Base-by-base conservation (phyloP, 2,888 invertebrate species). In the Pseudoips prasinana region DNA sequence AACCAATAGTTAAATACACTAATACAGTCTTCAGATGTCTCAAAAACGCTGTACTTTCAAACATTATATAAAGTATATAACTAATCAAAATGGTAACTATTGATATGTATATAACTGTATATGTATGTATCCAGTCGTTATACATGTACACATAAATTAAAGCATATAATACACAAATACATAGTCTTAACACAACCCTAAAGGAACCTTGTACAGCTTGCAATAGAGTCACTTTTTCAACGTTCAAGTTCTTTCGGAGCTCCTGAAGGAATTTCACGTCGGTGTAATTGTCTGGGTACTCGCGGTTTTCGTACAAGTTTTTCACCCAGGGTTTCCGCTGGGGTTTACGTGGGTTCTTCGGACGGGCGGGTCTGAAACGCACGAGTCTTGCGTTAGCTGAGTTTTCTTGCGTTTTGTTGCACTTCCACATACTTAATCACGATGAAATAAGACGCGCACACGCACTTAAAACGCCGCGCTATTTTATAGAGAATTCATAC, bases 211-310 rank as follows among this genome's bases (percentile, higher is more conserved):
- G 67, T 1, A 96, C 76, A 0, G 96, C 94, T 73, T 95, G 91
- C 4, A 63, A 67, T 52, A 94, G 88, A 1, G 93, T 91, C 32
- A 95, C 93, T 66, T 94, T 92, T 68, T 94, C 91, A 0, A 94
- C 91, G 70, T 95, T 92, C 7, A 96, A 83, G 75, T 98, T 98
- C 63, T 94, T 97, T 36, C 91, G 91, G 9, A 98, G 68, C 49
- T 97, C 96, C 63, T 94, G 92, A 1, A 98, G 85, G 73, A 98
- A 98, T 25, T 94, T 92, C 10, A 90, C 90, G 69, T 97, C 96
- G 0, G 97, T 97, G 68, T 98, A 97, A 76, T 98, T 98, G 76
- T 98, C 98, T 0, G 97, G 95, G 44, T 94, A 95, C 9, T 92
- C 94, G 38, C 94, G 92, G 64, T 96, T 94, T 73, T 95, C 95